These are phyloP conservation scores for Scolopax bukidnonensis DNA, from an alignment of 2,797 vertebrate species.

Conservation along the genomic window DNA sequence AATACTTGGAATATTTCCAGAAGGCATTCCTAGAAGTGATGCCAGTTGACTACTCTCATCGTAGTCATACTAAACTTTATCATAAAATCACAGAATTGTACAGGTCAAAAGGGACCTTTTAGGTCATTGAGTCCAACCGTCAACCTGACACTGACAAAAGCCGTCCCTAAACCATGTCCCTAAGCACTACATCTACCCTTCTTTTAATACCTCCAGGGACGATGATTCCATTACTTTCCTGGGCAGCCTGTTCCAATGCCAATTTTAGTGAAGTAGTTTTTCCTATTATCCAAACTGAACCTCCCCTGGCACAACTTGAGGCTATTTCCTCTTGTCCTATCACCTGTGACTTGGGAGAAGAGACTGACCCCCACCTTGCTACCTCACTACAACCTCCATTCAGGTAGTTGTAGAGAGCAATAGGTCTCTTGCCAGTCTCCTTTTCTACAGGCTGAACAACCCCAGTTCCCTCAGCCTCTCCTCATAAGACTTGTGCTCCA, in stretches of 20 bases:
- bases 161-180: not conserved
- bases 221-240: not conserved
- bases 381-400: not conserved
- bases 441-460: not conserved
- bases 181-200: not conserved
- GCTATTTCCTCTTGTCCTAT: not conserved
- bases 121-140: not conserved
- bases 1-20: not conserved
- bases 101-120: not conserved
- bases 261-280: not conserved
- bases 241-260: not conserved
- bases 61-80: not conserved
- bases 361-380: not conserved
- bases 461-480: not conserved
- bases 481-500: not conserved
- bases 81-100: not conserved
- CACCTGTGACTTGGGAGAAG: not conserved
- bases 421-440: not conserved
- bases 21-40: not conserved
- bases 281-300: not conserved
- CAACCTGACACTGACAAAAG: too few relatives aligned
- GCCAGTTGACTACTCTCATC: not conserved
- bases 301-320: not conserved
- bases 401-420: not conserved
- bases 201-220: not conserved